These are phyloP conservation scores for Crotalus horridus DNA, from an alignment of 2,113 vertebrate species.

Conservation along the genomic window DNA sequence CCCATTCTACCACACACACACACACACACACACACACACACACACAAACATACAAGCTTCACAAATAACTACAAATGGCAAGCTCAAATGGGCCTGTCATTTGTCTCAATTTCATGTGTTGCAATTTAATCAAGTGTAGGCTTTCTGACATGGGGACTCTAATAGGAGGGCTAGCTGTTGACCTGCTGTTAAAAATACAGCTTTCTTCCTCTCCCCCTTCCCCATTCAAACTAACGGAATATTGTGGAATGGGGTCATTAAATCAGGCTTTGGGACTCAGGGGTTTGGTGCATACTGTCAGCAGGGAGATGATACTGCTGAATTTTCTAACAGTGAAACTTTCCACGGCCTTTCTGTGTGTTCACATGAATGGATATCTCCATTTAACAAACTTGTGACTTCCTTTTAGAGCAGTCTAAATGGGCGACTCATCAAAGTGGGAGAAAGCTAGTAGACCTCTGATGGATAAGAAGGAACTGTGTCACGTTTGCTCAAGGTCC, in stretches of 20 bases:
- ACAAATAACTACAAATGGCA: constrained; percentile 68
- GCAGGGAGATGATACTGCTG: no score
- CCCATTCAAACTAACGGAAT: not conserved
- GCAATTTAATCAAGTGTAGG: constrained; percentile 82
- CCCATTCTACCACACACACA: not conserved
- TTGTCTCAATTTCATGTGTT: constrained; percentile 74
- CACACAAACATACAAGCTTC: constrained; percentile 38
- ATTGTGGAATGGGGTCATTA: not conserved
- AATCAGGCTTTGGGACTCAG: not conserved
- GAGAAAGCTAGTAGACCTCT: not conserved
- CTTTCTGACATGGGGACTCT: constrained; percentile 70
- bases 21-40: no score
- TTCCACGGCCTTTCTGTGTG: not conserved
- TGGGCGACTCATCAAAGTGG: no score
- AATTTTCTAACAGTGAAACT: not conserved
- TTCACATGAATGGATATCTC: not conserved
- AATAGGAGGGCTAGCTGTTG: constrained; percentile 60
- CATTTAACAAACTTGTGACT: not conserved
- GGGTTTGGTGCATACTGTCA: not conserved
- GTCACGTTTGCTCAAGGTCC: not conserved
- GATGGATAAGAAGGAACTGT: not conserved
- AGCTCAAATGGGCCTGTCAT: constrained; percentile 69
- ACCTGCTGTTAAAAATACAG: constrained; percentile 11
- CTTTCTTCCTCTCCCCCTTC: not conserved
- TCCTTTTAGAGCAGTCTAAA: not conserved